Evolutionary conservation across 2,797 vertebrate genomes (phyloP).

Genomic region (Anableps anableps): DNA sequence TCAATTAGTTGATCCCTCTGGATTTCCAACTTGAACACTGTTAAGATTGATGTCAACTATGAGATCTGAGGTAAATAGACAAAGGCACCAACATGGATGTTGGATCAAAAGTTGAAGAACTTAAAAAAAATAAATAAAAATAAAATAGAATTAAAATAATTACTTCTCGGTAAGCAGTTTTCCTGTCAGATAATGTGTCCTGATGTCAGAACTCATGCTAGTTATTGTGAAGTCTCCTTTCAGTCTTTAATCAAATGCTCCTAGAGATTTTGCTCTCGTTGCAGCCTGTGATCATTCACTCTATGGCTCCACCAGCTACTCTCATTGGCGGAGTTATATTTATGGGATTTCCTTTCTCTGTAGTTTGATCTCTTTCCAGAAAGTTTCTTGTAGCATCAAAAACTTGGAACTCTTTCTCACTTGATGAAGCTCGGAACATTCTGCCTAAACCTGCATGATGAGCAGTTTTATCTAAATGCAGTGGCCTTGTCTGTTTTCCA

Average conservation of each 20-base stretch:
- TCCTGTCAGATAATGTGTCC: not conserved
- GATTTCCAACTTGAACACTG: not conserved
- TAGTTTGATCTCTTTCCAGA: not conserved
- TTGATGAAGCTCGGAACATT: not conserved
- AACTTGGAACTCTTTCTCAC: not conserved
- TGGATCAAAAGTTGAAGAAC: not conserved
- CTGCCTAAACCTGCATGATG: slow-evolving; percentile 1
- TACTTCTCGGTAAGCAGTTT: not conserved
- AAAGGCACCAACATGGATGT: not conserved
- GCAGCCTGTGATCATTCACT: not conserved
- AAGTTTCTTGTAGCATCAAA: not conserved
- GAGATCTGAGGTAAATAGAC: not conserved
- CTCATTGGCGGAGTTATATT: not conserved
- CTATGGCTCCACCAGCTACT: not conserved
- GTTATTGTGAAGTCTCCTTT: not conserved
- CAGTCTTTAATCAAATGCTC: not conserved
- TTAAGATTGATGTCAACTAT: not conserved
- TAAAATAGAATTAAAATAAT: not conserved
- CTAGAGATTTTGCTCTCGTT: not conserved
- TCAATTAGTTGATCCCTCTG: no score
- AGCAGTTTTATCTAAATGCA: not conserved
- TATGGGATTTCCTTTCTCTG: not conserved
- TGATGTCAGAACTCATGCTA: not conserved
- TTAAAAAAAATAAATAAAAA: not conserved
- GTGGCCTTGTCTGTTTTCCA: not conserved